Percentiles rank a stretch among this genome's conserved stretches.
These are phyloP conservation scores for Nomada hirtipes DNA, from an alignment of 2,888 invertebrate species.

Conservation along the genomic window DNA sequence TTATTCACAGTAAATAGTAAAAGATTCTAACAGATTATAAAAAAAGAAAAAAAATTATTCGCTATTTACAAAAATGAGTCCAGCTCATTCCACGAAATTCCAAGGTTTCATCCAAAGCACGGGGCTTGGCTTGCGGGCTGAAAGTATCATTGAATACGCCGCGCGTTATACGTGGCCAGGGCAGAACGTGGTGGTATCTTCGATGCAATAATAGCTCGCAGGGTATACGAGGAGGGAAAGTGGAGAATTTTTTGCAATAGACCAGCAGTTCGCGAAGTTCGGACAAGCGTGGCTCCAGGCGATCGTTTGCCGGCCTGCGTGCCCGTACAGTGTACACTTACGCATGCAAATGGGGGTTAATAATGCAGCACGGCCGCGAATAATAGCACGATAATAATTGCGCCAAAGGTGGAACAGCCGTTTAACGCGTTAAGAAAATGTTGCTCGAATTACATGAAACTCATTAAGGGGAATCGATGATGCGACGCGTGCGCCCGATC, in stretches of 20 bases:
- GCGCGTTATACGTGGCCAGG: background rate
- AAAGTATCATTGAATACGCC: constrained; percentile 10
- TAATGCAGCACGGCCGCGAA: constrained; percentile 34
- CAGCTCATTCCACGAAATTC: background rate
- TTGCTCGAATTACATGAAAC: constrained; percentile 18
- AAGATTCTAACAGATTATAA: too few relatives aligned
- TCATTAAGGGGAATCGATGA: constrained; percentile 1
- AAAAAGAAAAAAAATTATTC: background rate
- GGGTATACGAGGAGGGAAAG: constrained; percentile 6
- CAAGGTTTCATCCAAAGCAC: background rate
- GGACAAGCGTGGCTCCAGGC: constrained; percentile 26
- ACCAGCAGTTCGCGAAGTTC: constrained; percentile 22
- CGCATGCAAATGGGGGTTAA: constrained; percentile 52
- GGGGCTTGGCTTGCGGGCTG: background rate
- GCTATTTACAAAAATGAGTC: background rate
- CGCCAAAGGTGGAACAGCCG: constrained; percentile 13
- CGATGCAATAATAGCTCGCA: constrained; percentile 15
- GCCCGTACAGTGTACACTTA: constrained; percentile 10
- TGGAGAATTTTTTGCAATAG: constrained; percentile 29
- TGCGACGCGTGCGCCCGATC: background rate
- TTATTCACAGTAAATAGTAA: too few relatives aligned
- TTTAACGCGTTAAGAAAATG: constrained; percentile 26
- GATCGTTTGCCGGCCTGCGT: constrained; percentile 25
- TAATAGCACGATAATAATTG: constrained; percentile 43
- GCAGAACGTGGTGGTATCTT: constrained; percentile 10